Base-by-base conservation (phyloP, 2,113 vertebrate species). In the Fulica atra region DNA sequence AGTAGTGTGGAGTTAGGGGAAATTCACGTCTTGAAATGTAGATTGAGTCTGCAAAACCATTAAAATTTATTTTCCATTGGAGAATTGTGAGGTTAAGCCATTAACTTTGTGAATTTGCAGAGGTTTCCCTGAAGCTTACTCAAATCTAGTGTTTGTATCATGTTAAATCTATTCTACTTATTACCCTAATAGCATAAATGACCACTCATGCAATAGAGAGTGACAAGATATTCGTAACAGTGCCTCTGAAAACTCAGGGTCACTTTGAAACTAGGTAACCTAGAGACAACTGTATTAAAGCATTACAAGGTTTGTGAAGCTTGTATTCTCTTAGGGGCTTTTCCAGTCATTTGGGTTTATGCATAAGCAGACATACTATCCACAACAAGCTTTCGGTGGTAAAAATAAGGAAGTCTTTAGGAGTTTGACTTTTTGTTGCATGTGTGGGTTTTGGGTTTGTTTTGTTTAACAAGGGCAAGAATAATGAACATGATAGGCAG, bases 111-210 rank as follows among this genome's bases (percentile, higher is more conserved):
- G 96, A 96, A 96, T 98, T 97, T 97, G 85, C 89, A 84, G 81
- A 95, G 93, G 94, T 96, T 97, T 98, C 97, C 95, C 97, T 96
- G 94, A 97, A 98, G 97, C 96, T 97, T 96, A 96, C 85, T 94
- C 92, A 97, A 97, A 96, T 95, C 83, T 74, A 95, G 80, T 94
- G 74, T 83, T 94, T 97, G 66, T 91, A 95, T 95, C 86, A 88
- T 70, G 74, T 94, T 94, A 95, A 97, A 95, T 91, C 90, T 94
- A 96, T 94, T 96, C 90, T 95, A 51, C 78, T 97, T 94, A 96
- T 97, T 96, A 96, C 79, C 86, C 88, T 97, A 96, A 98, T 89
- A 89, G 71, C 73, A 92, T 95, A 98, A 98, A 95, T 97, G 96
- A 95, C 96, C 96, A 94, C 80, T 97, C 94, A 70, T 70, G 78